Base-by-base conservation (phyloP, 2,888 invertebrate genomes). In the Peribatodes rhomboidaria region DNA sequence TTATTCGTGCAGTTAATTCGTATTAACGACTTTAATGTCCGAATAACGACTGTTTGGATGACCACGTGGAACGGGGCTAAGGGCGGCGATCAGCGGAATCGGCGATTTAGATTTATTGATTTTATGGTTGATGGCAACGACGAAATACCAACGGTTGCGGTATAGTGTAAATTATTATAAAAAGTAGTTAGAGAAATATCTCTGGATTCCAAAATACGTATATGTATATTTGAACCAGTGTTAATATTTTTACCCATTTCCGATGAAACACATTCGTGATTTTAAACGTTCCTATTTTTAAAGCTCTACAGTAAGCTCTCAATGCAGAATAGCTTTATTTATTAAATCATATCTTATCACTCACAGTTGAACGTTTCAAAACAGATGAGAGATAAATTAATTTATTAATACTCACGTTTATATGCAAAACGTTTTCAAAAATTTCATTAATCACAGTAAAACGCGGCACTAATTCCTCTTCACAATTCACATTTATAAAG, bases 11-110 rank as follows among this genome's bases (percentile, higher is more conserved):
- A 62, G 75, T 73, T 80, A 79, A 80, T 81, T 77, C 71, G 75
- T 73, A 80, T 74, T 76, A 81, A 81, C 71, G 79, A 72, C 79
- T 78, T 72, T 73, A 81, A 80, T 76, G 78, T 69, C 59, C 70
- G 65, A 39, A 58, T 70, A 73, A 77, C 76, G 77, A 75, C 75
- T 74, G 75, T 76, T 75, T 69, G 56, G 69, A 75, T 74, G 75
- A 73, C 73, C 71, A 73, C 65, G 70, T 72, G 70, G 60, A 77
- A 71, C 61, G 67, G 60, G 47, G 57, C 56, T 54, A 37, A 55
- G 64, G 66, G 68, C 41, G 22, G n/a, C 57, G 62, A 50, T 55
- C 61, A 50, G 20, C 27, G 16, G 10, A 64, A 68, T 64, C 46
- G 56, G 50, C 62, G 10, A 62, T 60, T 39, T 62, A 47, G 59